A percentile compares a stretch with the other conserved stretches of the same genome.
These are phyloP conservation scores for Strix aluco DNA, from an alignment of 2,113 vertebrate genomes.

Conservation along the genomic window DNA sequence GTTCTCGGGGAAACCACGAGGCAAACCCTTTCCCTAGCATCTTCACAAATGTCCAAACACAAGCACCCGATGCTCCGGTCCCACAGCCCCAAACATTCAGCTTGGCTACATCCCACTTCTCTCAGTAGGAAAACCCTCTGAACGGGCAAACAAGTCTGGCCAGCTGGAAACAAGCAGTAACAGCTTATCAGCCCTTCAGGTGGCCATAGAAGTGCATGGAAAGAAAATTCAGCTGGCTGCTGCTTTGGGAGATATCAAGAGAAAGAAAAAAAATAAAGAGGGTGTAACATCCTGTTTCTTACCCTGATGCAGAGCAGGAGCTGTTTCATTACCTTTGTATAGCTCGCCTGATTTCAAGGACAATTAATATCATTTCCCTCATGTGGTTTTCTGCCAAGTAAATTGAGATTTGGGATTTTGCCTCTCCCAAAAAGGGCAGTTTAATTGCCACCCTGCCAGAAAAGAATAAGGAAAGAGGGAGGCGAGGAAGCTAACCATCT, in stretches of 20 bases:
- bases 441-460: not conserved
- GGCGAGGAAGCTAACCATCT: not conserved
- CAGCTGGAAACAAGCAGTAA: not conserved
- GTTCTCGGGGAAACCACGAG: not conserved
- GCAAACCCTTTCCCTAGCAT: not conserved
- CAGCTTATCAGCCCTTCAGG: not conserved
- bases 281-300: constrained; percentile 54
- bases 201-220: not conserved
- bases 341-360: not conserved
- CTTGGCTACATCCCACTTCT: not conserved
- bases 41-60: not conserved
- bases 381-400: not conserved
- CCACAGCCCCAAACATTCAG: not conserved
- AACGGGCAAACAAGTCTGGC: not conserved
- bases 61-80: not conserved
- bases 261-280: not conserved
- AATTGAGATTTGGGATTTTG: not conserved
- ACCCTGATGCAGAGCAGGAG: not conserved
- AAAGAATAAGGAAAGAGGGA: not conserved
- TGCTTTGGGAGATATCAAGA: not conserved
- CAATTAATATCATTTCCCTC: constrained; percentile 7
- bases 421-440: not conserved
- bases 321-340: not conserved
- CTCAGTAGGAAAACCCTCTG: not conserved
- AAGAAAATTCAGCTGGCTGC: constrained; percentile 16